Percentiles rank a stretch among this genome's conserved stretches.
Conservation (phyloP, 2,113 vertebrate species). For the human region GRCh38 chr2:42849501-42850000, state of each 20-base stretch:
- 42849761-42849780: background rate
- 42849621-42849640: background rate
- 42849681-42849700: background rate
- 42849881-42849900: background rate
- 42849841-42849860: background rate
- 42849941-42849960: background rate
- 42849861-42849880: background rate
- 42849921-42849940: background rate
- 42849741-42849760: background rate
- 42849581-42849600: background rate
- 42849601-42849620: background rate
- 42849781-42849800: background rate
- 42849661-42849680: background rate
- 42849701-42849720: background rate
- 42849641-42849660: background rate
- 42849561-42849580: background rate
- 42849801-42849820: background rate
- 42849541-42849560: background rate
- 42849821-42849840: background rate
- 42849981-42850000: background rate
- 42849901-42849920: background rate
- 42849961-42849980: background rate
- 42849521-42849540: background rate
- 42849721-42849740: background rate
- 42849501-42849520: background rate